Evolutionary conservation across 2,113 vertebrate species (phyloP).

Genomic region (Anseranas semipalmata): DNA sequence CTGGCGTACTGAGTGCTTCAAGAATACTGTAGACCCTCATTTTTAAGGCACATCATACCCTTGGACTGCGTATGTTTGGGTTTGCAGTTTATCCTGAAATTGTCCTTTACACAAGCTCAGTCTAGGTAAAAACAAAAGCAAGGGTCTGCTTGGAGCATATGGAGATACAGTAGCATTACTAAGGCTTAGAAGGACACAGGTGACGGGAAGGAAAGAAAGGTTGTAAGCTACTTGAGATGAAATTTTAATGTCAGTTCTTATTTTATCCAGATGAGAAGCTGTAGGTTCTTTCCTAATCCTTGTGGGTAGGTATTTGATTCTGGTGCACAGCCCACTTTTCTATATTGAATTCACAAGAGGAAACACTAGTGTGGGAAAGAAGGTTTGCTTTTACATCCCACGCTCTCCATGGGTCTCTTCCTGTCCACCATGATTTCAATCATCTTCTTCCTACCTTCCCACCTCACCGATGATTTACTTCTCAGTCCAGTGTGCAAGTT

Average conservation of each 20-base stretch:
- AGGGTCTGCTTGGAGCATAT: neutral
- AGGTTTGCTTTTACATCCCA: neutral
- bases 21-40: neutral
- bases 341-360: neutral
- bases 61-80: neutral
- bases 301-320: neutral
- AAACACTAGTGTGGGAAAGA: neutral
- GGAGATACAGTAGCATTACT: rapidly evolving
- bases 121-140: neutral
- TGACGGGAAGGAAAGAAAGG: neutral
- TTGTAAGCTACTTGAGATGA: neutral
- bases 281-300: neutral
- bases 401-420: neutral
- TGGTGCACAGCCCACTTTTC: neutral
- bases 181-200: neutral
- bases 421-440: neutral
- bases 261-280: neutral
- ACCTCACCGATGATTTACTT: neutral
- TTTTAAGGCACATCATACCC: neutral
- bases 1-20: neutral
- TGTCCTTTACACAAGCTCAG: neutral
- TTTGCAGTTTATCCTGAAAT: neutral
- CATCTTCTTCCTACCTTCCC: neutral
- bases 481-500: neutral
- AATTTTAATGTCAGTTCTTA: neutral